Evolutionary conservation across 2,113 vertebrate genomes (phyloP).

Genomic region (Mungos mungo): DNA sequence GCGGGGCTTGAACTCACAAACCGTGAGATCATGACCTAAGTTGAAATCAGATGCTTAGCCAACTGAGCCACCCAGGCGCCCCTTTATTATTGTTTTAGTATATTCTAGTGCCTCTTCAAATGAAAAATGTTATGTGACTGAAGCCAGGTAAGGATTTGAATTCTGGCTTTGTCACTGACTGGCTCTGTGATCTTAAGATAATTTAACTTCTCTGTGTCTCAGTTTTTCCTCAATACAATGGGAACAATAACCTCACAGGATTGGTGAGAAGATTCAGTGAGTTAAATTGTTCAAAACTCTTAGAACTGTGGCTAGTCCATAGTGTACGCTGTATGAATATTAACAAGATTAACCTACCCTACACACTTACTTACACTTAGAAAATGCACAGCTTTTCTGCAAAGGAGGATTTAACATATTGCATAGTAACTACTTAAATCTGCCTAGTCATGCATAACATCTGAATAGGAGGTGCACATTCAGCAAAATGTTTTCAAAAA

Average conservation of each 20-base stretch:
- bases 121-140: background rate
- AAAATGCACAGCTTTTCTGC: background rate
- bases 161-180: background rate
- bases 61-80: no score
- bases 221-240: background rate
- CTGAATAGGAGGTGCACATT: background rate
- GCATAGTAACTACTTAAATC: slow-evolving; percentile 45
- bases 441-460: slow-evolving; percentile 13
- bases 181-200: background rate
- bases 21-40: no score
- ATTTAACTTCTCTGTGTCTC: background rate
- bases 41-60: no score
- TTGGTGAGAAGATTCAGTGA: background rate
- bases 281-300: slow-evolving; percentile 15
- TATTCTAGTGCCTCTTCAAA: background rate
- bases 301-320: background rate
- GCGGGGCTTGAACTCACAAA: no score
- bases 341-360: slow-evolving; percentile 1
- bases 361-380: background rate
- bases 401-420: slow-evolving; percentile 24
- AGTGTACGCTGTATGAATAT: background rate
- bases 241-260: background rate
- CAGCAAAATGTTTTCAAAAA: background rate
- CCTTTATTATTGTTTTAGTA: background rate
- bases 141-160: background rate